Base-by-base conservation (phyloP, 2,113 vertebrate species). In the Lathamus discolor region DNA sequence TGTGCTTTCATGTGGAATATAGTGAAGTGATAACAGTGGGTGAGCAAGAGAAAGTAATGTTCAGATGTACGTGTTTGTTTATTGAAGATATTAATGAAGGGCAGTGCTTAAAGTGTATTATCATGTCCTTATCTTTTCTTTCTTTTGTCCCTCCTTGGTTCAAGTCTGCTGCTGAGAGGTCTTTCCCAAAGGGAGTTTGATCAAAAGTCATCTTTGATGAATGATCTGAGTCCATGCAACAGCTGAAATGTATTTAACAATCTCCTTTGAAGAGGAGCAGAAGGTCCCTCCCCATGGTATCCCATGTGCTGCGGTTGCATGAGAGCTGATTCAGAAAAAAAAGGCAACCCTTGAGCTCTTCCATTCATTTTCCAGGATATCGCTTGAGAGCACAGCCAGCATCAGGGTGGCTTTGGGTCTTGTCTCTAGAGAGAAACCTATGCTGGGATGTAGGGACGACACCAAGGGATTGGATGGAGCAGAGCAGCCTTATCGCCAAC, bases 1-100 rank as follows among this genome's bases (percentile, higher is more conserved):
- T 35, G 88, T 86, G 92, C 97, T 97, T 97, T 97, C 96, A 97
- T 97, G 93, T 96, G 93, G 96, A 96, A 97, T 96, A 63, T 35
- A 91, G 93, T 91, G 90, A 97, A 97, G 92, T 78, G 92, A 94
- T 96, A 96, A 94, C 82, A 92, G 90, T 35, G 80, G 35, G 94
- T 52, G 91, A 55, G 35, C 70, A 77, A 89, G 77, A 78, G 90
- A 67, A 76, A 88, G 81, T 37, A 67, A 39, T 76, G 91, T 57
- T 79, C 89, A 93, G 83, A 83, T 52, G 52, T 49, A 69, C 55
- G 0, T 80, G 70, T 92, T 97, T 97, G 96, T 96, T 97, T 97
- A 89, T 93, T 96, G 95, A 94, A 93, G 96, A 91, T 96, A 96
- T 94, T 97, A 97, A 97, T 68, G 91, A 94, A 94, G 92, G 91